Percentiles rank a stretch among this genome's conserved stretches.
Evolutionary conservation across 2,113 vertebrate genomes (phyloP).

Genomic region (Ahaetulla prasina): DNA sequence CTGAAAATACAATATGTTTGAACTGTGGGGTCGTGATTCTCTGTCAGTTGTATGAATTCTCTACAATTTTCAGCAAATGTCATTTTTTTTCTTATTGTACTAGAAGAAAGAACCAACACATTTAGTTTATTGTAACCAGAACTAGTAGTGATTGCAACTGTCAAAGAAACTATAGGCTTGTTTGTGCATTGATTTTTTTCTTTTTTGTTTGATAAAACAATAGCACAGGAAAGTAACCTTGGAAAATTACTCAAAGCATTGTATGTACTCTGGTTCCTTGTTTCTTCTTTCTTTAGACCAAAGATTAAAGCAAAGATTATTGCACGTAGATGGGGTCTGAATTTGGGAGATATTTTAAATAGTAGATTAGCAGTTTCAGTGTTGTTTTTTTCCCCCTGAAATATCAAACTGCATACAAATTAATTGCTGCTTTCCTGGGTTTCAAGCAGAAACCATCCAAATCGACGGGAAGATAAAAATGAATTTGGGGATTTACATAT

Average conservation of each 20-base stretch:
- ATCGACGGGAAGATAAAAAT: background rate
- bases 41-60: background rate
- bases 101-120: background rate
- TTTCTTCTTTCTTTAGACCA: background rate
- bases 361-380: background rate
- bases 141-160: background rate
- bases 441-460: background rate
- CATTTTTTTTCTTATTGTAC: background rate
- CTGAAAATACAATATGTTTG: constrained; percentile 6
- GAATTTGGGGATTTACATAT: background rate
- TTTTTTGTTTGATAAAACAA: background rate
- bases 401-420: background rate
- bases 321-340: background rate
- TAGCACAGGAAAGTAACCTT: background rate
- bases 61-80: background rate
- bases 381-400: background rate
- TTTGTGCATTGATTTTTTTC: background rate
- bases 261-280: background rate
- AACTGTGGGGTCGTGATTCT: background rate
- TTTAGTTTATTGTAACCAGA: background rate
- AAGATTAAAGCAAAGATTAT: background rate
- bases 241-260: background rate
- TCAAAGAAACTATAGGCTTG: background rate
- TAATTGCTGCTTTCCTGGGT: background rate
- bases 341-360: background rate